A percentile compares a stretch with the other conserved stretches of the same genome.
Evolutionary conservation across 2,797 vertebrate genomes (phyloP).

Genomic region (Delichon dasypus): DNA sequence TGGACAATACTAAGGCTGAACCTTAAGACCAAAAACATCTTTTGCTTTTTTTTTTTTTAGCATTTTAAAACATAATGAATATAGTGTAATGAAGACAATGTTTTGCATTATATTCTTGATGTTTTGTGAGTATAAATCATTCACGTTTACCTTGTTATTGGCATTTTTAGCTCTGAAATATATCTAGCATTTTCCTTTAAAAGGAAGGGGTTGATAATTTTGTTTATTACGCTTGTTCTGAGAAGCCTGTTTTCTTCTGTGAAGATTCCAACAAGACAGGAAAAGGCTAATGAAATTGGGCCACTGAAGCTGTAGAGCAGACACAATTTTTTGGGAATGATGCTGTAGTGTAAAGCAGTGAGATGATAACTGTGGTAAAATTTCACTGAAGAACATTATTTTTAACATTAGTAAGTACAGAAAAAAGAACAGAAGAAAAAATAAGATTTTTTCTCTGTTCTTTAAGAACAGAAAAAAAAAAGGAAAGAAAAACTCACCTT

Average conservation of each 20-base stretch:
- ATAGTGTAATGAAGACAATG: not conserved
- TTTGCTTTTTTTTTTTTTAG: not conserved
- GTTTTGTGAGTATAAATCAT: not conserved
- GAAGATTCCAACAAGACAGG: not conserved
- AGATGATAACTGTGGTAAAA: not conserved
- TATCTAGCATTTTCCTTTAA: not conserved
- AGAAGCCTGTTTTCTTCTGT: not conserved
- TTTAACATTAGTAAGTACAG: not conserved
- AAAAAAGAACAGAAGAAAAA: not conserved
- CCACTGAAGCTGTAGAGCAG: not conserved
- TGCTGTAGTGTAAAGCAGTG: fast-evolving
- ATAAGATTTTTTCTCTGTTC: not conserved
- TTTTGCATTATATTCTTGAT: not conserved
- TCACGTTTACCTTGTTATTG: not conserved
- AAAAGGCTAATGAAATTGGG: not conserved
- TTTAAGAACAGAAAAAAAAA: not conserved
- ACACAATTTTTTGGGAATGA: not conserved
- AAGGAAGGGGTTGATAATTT: not conserved
- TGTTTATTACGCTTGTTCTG: not conserved
- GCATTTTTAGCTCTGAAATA: not conserved
- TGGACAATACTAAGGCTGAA: not conserved
- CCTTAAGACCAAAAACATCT: not conserved
- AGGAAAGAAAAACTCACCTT: not conserved
- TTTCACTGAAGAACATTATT: not conserved
- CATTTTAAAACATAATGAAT: not conserved